A percentile compares a stretch with the other conserved stretches of the same genome.
These are phyloP conservation scores for Daktulosphaira vitifoliae DNA, from an alignment of 1,140 invertebrate species.

Conservation along the genomic window DNA sequence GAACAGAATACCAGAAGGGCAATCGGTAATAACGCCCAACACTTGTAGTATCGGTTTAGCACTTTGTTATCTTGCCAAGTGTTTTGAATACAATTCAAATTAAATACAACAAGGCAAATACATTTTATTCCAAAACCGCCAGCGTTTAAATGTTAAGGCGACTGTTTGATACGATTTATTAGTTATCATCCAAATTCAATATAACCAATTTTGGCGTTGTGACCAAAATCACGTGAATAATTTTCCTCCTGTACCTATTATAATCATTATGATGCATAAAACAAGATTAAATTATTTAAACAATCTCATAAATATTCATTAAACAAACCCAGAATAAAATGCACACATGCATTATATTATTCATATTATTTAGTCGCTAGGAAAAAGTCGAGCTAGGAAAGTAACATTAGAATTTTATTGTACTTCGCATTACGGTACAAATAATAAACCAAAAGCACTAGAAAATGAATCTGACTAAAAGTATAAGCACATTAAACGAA, in stretches of 20 bases:
- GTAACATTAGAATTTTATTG: too few species aligned
- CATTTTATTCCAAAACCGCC: background rate
- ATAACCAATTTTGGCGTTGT: too few species aligned
- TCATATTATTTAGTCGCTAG: too few species aligned
- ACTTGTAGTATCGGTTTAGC: slow-evolving; percentile 25
- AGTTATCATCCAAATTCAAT: background rate
- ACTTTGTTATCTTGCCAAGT: slow-evolving; percentile 3
- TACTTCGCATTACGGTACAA: too few species aligned
- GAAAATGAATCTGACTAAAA: too few species aligned
- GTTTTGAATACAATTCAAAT: slow-evolving; percentile 15
- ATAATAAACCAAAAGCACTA: too few species aligned
- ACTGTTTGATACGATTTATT: slow-evolving; percentile 22
- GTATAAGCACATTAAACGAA: too few species aligned
- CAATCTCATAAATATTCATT: too few species aligned
- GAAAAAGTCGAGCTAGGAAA: too few species aligned
- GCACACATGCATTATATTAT: too few species aligned
- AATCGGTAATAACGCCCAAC: slow-evolving; percentile 15
- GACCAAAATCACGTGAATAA: background rate
- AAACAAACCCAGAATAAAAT: too few species aligned
- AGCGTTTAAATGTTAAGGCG: background rate
- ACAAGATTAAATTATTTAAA: too few species aligned
- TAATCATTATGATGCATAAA: background rate
- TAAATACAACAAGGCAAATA: slow-evolving; percentile 14
- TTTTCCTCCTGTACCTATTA: background rate
- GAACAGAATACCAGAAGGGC: background rate